Evolutionary conservation across 1,140 invertebrate genomes (phyloP).

Genomic region (Chlorops oryzae): DNA sequence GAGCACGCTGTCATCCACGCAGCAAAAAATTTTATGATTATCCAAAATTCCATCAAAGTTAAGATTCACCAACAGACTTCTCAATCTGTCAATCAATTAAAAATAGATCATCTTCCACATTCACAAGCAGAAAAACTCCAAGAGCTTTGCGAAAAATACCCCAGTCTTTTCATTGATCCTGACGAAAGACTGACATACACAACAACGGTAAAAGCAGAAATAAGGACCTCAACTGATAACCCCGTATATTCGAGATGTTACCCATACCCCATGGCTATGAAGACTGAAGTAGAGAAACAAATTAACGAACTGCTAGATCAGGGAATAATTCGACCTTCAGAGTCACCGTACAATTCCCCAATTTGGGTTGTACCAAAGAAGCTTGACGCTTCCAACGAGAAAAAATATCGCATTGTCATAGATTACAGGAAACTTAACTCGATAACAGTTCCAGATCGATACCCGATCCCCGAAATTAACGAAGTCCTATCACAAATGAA

Average conservation of each 20-base stretch:
- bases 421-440: no score
- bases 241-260: constrained; percentile 16
- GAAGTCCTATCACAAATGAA: not conserved
- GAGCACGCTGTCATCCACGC: not conserved
- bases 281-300: constrained; percentile 22
- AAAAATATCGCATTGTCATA: no score
- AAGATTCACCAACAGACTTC: constrained; percentile 1
- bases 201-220: constrained; percentile 1
- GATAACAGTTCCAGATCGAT: no score
- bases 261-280: constrained; percentile 13
- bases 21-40: constrained; percentile 3
- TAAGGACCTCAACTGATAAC: not conserved
- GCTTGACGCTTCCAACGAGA: no score
- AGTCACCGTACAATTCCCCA: no score
- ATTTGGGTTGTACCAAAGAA: no score
- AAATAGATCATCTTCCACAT: constrained; percentile 1
- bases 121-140: constrained; percentile 3
- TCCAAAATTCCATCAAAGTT: not conserved
- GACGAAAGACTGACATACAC: constrained; percentile 4
- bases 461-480: no score
- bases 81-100: constrained; percentile 7
- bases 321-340: no score
- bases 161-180: not conserved
- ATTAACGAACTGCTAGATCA: no score
- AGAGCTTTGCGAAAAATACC: not conserved